phyloP scores from a whole-genome alignment of 2,113 vertebrate species.

The Jacana jacana region DNA sequence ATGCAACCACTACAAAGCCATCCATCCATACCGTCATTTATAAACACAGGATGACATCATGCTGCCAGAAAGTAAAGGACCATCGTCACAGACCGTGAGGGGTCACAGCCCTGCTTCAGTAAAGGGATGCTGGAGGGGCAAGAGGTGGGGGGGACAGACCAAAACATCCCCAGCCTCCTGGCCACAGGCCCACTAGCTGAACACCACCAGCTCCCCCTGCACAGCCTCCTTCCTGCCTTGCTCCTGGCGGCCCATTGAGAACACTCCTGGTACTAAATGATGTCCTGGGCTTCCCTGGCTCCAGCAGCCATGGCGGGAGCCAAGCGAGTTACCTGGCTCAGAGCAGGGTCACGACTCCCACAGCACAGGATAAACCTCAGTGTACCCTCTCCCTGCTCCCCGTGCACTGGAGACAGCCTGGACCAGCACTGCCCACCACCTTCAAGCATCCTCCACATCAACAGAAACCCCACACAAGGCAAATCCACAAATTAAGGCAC shows the following conservation, averaged over 20 bases:
- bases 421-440: neutral
- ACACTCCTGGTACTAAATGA: rapidly evolving
- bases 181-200: neutral
- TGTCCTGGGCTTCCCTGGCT: neutral
- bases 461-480: neutral
- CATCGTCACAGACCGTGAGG: neutral
- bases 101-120: neutral
- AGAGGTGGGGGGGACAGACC: neutral
- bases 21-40: rapidly evolving
- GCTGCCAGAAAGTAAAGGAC: neutral
- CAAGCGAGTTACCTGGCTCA: rapidly evolving
- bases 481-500: rapidly evolving
- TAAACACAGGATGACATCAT: rapidly evolving
- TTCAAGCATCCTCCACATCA: rapidly evolving
- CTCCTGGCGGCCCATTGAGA: rapidly evolving
- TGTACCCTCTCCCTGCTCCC: neutral
- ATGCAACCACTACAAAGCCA: neutral
- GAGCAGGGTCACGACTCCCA: neutral
- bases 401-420: neutral
- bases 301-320: neutral
- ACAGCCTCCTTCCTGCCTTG: neutral
- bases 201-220: neutral
- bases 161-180: neutral
- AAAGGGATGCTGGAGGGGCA: neutral
- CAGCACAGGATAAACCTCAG: neutral